These are phyloP conservation scores for Trachythela sp. DNA, from an alignment of 64 coral and sea anemone species.

Conservation along the genomic window DNA sequence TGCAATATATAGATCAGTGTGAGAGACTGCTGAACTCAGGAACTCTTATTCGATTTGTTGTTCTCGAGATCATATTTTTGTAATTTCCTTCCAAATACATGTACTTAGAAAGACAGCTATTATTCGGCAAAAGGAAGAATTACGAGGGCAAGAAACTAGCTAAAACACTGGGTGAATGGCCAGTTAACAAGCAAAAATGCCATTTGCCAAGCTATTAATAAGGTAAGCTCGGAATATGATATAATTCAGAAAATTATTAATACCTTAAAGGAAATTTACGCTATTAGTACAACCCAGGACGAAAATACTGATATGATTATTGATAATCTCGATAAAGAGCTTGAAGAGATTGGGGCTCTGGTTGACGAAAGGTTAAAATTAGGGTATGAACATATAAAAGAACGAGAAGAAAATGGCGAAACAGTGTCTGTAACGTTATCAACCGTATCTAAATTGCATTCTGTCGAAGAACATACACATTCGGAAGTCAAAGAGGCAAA, in stretches of 20 bases:
- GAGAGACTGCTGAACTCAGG: no score
- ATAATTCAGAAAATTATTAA: slow-evolving; percentile 27
- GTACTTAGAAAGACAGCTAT: no score
- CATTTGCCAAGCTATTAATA: neutral
- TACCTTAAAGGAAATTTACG: slow-evolving; percentile 26
- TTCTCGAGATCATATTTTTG: no score
- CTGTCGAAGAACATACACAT: neutral
- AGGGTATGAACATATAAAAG: neutral
- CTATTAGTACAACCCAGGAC: neutral
- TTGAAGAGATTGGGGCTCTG: neutral
- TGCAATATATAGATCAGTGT: no score
- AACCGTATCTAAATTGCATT: neutral
- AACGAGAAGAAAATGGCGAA: neutral
- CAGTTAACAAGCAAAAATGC: slow-evolving; percentile 21
- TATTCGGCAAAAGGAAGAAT: slow-evolving; percentile 20
- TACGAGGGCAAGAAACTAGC: slow-evolving; percentile 27
- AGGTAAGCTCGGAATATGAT: slow-evolving; percentile 11
- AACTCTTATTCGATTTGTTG: no score
- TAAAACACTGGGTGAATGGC: neutral
- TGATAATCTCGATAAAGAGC: slow-evolving; percentile 21
- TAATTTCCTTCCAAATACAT: no score
- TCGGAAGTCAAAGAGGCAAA: neutral
- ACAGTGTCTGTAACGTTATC: neutral
- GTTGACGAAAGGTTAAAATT: neutral
- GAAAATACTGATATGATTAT: slow-evolving; percentile 24